A percentile compares a stretch with the other conserved stretches of the same genome.
Evolutionary conservation across 1,140 invertebrate genomes (phyloP).

Genomic region (Camponotus pennsylvanicus): DNA sequence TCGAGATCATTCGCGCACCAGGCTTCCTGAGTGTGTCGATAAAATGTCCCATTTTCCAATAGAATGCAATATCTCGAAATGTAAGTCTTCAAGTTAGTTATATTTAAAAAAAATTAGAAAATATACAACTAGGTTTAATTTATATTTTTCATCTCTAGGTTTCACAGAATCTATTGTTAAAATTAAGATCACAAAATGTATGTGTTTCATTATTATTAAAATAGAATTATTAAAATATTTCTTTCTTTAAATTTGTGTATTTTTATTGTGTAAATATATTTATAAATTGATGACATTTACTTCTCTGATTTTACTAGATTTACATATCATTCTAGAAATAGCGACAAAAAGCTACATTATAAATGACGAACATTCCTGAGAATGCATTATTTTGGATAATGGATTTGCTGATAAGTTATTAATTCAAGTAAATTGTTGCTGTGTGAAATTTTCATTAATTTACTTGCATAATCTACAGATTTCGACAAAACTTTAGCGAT

Average conservation of each 20-base stretch:
- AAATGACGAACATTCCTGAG: constrained; percentile 27
- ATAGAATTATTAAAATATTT: neutral
- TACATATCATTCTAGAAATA: neutral
- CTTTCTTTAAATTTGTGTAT: no score
- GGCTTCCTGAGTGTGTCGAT: neutral
- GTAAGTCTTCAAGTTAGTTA: neutral
- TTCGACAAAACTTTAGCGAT: neutral
- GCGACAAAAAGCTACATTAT: neutral
- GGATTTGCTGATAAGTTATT: constrained; percentile 30
- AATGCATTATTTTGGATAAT: constrained; percentile 38
- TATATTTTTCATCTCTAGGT: neutral
- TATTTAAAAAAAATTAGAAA: neutral
- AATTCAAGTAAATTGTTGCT: constrained; percentile 34
- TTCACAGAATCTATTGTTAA: constrained; percentile 1
- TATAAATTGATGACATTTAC: no score
- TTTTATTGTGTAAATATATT: no score
- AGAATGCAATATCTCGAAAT: constrained; percentile 28
- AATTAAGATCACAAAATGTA: neutral
- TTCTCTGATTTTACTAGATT: neutral
- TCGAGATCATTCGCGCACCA: constrained; percentile 74
- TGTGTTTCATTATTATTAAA: neutral
- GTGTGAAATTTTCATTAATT: constrained; percentile 26
- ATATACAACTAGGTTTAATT: neutral
- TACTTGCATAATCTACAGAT: constrained; percentile 9
- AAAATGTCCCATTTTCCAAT: constrained; percentile 9